Evolutionary conservation across 2,797 vertebrate species (phyloP).

Genomic region (Notolepis coatsorum): DNA sequence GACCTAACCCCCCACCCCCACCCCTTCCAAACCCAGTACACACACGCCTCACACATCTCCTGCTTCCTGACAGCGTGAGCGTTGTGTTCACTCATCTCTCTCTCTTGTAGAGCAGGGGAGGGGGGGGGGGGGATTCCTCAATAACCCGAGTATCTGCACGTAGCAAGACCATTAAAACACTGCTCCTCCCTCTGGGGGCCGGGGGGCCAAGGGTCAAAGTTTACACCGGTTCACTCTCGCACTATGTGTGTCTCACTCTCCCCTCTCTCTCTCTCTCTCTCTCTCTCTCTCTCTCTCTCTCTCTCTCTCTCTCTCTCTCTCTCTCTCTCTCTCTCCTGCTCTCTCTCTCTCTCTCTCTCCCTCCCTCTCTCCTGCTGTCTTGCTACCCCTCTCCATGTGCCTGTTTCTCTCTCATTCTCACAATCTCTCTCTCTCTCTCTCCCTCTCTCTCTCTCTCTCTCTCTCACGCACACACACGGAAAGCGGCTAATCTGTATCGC

Average conservation of each 20-base stretch:
- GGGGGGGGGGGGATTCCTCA: conserved; percentile 54
- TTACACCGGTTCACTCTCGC: conserved; percentile 70
- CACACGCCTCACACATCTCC: conserved; percentile 19
- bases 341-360: conserved; percentile 32
- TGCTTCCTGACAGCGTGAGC: conserved; percentile 34
- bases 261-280: conserved; percentile 35
- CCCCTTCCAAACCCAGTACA: no score
- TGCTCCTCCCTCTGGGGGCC: conserved; percentile 79
- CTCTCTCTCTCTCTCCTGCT: conserved; percentile 42
- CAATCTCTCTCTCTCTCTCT: no score
- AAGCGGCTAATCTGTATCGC: conserved; percentile 7
- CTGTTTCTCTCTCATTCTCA: no score
- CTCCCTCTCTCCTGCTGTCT: neutral
- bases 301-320: conserved; percentile 35
- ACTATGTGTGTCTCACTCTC: neutral
- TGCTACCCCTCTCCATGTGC: no score
- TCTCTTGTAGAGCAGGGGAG: conserved; percentile 46
- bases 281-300: no score
- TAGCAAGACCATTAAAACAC: conserved; percentile 85
- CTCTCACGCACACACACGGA: neutral
- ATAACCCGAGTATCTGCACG: conserved; percentile 77
- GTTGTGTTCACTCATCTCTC: conserved; percentile 68
- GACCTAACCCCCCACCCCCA: no score
- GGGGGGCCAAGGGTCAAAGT: conserved; percentile 79
- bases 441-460: no score